These are phyloP conservation scores for Bufo bufo DNA, from an alignment of 2,113 vertebrate genomes.

Conservation along the genomic window DNA sequence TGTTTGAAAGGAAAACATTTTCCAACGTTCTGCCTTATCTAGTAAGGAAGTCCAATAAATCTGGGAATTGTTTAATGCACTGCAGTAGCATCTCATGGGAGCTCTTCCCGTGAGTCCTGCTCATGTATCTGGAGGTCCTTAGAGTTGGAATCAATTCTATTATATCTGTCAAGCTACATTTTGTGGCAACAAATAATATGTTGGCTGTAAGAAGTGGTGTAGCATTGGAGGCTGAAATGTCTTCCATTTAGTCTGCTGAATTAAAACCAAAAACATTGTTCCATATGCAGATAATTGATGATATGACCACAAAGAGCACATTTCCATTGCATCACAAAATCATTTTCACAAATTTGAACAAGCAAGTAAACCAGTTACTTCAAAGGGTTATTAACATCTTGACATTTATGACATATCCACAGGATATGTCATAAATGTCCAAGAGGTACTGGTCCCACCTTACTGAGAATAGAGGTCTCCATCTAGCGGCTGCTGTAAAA, in stretches of 20 bases:
- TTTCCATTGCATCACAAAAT: constrained; percentile 14
- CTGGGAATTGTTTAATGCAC: constrained; percentile 45
- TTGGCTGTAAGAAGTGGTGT: constrained; percentile 22
- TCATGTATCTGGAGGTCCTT: constrained; percentile 31
- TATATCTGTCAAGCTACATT: constrained; percentile 45
- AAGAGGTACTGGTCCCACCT: no score
- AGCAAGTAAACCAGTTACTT: background rate
- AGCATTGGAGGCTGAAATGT: constrained; percentile 10
- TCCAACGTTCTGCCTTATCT: constrained; percentile 44
- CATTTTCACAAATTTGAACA: constrained; percentile 5
- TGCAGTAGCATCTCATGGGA: constrained; percentile 44
- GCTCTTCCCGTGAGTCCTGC: background rate
- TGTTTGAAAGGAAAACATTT: constrained; percentile 46
- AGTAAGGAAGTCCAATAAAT: constrained; percentile 49
- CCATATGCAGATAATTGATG: constrained; percentile 23
- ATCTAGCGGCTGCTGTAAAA: no score
- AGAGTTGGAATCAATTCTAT: constrained; percentile 25
- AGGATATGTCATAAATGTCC: no score
- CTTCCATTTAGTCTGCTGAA: background rate
- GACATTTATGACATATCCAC: no score
- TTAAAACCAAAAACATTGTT: constrained; percentile 18
- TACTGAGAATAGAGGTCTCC: no score
- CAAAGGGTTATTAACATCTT: background rate
- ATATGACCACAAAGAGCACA: constrained; percentile 6
- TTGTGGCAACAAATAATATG: constrained; percentile 40